Base-by-base conservation (phyloP, 2,113 vertebrate genomes). In the Dicrurus megarhynchus region DNA sequence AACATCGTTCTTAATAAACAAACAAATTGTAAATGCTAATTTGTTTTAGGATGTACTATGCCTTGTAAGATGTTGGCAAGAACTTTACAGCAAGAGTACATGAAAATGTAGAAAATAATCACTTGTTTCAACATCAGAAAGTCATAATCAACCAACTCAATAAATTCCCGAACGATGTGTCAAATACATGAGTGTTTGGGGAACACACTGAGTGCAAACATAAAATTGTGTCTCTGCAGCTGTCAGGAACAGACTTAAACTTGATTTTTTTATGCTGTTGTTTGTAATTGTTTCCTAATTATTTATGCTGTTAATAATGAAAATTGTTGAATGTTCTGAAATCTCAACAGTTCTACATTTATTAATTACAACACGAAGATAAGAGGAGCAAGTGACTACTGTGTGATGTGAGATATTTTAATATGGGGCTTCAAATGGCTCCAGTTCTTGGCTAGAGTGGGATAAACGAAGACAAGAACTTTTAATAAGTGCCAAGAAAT, bases 251-350 rank as follows among this genome's bases (percentile, higher is more conserved):
- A 86, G 49, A 70, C 28, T 80, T 68, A 75, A 14, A 44, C 16
- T 68, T 79, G 11, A 1, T 9, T 37, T 41, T 28, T 35, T 41
- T 9, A 41, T 59, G 13, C 5, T 60, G 37, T 12, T 82, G 15
- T 73, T 93, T 92, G 37, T 33, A 94, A 79, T 87, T 73, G 18
- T 69, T 87, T 96, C 32, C 23, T 79, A 75, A 82, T 69, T 91
- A 61, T 35, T 87, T 79, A 16, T 6, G 23, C 14, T 56, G 37
- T 81, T 84, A 84, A 39, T 90, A 86, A 68, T 60, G 27, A 89
- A 92, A 92, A 84, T 53, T 53, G 9, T 52, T 50, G 26, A 64
- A 67, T 4, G 1, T 79, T 94, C 39, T 70, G 52, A 90, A 93
- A 75, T 46, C n/a, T 94, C 80, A 59, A 55, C 21, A 77, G 27